phyloP scores from a whole-genome alignment of 2,113 vertebrate genomes.

The Ammodytes dubius region DNA sequence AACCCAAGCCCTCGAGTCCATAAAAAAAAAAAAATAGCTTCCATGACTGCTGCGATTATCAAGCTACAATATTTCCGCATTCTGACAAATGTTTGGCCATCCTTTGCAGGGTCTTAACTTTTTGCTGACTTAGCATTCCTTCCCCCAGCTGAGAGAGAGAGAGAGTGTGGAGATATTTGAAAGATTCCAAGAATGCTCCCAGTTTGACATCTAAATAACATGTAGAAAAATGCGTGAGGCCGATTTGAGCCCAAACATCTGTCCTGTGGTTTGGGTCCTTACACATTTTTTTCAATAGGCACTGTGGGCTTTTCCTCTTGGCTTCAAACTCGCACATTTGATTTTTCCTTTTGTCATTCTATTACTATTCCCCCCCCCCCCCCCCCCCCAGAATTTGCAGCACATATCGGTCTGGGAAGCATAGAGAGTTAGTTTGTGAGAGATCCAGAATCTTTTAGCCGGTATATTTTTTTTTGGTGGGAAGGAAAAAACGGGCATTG shows the following conservation, averaged over 20 bases:
- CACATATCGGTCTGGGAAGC: slow-evolving; percentile 8
- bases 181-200: slow-evolving; percentile 75
- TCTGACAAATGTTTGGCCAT: slow-evolving; percentile 42
- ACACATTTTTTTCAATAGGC: slow-evolving; percentile 29
- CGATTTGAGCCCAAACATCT: slow-evolving; percentile 75
- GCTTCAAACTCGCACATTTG: slow-evolving; percentile 19
- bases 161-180: slow-evolving; percentile 59
- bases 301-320: slow-evolving; percentile 16
- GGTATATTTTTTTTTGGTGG: slow-evolving; percentile 39
- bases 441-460: slow-evolving; percentile 29
- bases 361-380: slow-evolving; percentile 46
- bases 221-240: slow-evolving; percentile 44
- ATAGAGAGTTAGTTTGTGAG: slow-evolving; percentile 13
- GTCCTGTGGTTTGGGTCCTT: slow-evolving; percentile 53
- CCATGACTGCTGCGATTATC: slow-evolving; percentile 24
- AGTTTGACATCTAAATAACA: slow-evolving; percentile 70
- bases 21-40: background rate
- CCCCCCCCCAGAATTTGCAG: slow-evolving; percentile 22
- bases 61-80: slow-evolving; percentile 29
- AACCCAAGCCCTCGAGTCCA: background rate
- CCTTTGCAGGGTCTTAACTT: slow-evolving; percentile 29
- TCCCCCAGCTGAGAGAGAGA: slow-evolving; percentile 66
- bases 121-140: slow-evolving; percentile 65
- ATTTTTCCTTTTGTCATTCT: slow-evolving; percentile 27
- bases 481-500: slow-evolving; percentile 56